Conservation (phyloP, 2,888 invertebrate species). For the Agrotis segetum region DNA sequence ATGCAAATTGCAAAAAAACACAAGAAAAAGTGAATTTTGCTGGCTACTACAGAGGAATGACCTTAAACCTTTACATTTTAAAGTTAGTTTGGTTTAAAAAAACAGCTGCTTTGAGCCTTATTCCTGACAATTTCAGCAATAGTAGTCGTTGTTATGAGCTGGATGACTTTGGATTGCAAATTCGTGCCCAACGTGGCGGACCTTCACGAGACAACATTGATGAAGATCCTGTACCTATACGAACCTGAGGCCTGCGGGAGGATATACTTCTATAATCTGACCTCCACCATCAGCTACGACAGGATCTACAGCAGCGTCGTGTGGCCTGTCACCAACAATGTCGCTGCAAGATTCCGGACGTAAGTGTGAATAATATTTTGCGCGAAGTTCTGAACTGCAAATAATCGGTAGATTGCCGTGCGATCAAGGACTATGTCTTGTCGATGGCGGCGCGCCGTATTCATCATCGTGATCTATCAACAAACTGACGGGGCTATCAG, state of each 20-base stretch:
- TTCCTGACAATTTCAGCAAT: slow-evolving; percentile 69
- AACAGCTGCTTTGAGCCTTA: background rate
- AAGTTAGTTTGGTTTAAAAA: too few relatives aligned
- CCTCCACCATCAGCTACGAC: slow-evolving; percentile 53
- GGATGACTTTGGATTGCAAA: slow-evolving; percentile 78
- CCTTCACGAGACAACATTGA: slow-evolving; percentile 80
- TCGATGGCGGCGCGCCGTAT: too few relatives aligned
- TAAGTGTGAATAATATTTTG: slow-evolving; percentile 51
- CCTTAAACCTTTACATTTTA: too few relatives aligned
- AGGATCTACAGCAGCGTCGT: slow-evolving; percentile 70
- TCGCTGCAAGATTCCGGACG: slow-evolving; percentile 79
- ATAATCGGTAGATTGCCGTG: too few relatives aligned
- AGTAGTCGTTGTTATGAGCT: slow-evolving; percentile 74
- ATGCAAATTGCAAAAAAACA: too few relatives aligned
- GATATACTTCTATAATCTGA: slow-evolving; percentile 82
- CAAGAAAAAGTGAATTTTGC: too few relatives aligned
- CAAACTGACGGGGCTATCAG: too few relatives aligned
- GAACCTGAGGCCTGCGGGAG: slow-evolving; percentile 82
- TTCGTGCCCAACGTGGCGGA: slow-evolving; percentile 73
- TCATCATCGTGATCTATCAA: too few relatives aligned
- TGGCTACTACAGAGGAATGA: too few relatives aligned
- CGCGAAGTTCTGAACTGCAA: too few relatives aligned
- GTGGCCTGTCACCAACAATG: slow-evolving; percentile 77
- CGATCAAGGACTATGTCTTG: too few relatives aligned
- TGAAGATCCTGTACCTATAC: slow-evolving; percentile 83